Evolutionary conservation across 2,888 invertebrate genomes (phyloP), one percentile per base, ranked within the genome.

Genomic region (Limnephilus lunatus): DNA sequence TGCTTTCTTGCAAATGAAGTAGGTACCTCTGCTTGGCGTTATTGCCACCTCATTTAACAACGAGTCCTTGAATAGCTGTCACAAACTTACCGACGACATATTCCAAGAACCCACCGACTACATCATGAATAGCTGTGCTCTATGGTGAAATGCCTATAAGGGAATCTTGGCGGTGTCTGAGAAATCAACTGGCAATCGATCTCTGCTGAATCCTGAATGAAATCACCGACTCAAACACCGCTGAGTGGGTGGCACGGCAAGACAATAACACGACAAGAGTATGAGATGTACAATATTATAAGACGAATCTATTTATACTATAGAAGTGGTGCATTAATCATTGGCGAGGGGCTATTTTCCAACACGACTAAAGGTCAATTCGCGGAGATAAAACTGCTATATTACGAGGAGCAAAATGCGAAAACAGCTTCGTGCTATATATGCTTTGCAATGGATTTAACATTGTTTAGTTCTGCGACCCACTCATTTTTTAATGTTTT

Each of bases 181-280:
- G 89, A 81, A 31, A 39, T 81, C 19, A 81, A 81, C 81, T 89
- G 81, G 81, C 89, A 82, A 83, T 83, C 83, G 90, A 82, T 90
- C 83, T 30, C 7, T 53, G 82, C 53, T 80, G 31, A 48, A 90
- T 68, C 83, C 83, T 90, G 90, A 90, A 90, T 90, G 90, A 90
- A 90, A 82, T 90, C 90, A 90, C 48, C 90, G 44, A 48, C 83
- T 7, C 83, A 48, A 32, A 31, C 83, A 48, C 32, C 15, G n/a
- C 81, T n/a, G 44, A 30, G 89, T 89, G 89, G 81, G 89, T 12
- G 81, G 15, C 31, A 32, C 80, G 19, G 88, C 32, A 14, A 86
- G 86, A 86, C 86, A 86, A 86, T 86, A 44, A 68, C 86, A 44
- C 44, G 14, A 39, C 35, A 44, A 5, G 86, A 44, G 39, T n/a